Base-by-base conservation (phyloP, 2,113 vertebrate genomes). In the Callorhinus ursinus region DNA sequence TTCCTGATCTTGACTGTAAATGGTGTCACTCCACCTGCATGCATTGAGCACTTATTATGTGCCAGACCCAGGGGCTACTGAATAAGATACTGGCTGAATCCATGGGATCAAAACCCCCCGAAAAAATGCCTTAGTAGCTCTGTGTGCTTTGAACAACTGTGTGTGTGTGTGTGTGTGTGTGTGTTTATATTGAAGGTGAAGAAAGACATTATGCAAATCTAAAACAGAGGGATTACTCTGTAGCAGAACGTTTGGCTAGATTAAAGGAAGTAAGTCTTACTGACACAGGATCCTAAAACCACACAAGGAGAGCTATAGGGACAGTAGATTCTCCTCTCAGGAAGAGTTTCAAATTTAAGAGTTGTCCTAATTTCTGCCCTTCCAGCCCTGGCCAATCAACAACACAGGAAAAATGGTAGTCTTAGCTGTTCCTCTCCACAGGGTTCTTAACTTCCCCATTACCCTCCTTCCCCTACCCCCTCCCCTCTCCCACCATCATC, bases 271-370 rank as follows among this genome's bases (percentile, higher is more conserved):
- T n/a, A n/a, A 36, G 11, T 19, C 22, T 92, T 14, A 39, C 6
- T 2, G 10, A 7, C 28, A 14, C 2, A 2, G 28, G 72, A 86
- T 24, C 19, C 72, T n/a, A 31, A 89, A 72, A 14, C 24, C 12
- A 61, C 0, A 0, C 7, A 6, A 53, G 1, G 5, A 19, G 1
- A n/a, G 18, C 6, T 31, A 9, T 0, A 83, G 21, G 61, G 15
- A 14, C 28, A 67, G 16, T 4, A 71, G 46, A 31, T 21, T 7
- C 13, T 46, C n/a, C 19, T 11, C 53, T 46, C 4, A 19, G 0
- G 4, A 10, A 55, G 55, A 72, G 36, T 59, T 82, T 55, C 33
- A 42, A 31, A 21, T 26, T 28, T 31, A 46, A 12, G 15, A 39
- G 57, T 16, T 86, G 67, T 26, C 46, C 51, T 90, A 19, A 51